Base-by-base conservation (phyloP, 2,113 vertebrate species). In the Hipposideros armiger region DNA sequence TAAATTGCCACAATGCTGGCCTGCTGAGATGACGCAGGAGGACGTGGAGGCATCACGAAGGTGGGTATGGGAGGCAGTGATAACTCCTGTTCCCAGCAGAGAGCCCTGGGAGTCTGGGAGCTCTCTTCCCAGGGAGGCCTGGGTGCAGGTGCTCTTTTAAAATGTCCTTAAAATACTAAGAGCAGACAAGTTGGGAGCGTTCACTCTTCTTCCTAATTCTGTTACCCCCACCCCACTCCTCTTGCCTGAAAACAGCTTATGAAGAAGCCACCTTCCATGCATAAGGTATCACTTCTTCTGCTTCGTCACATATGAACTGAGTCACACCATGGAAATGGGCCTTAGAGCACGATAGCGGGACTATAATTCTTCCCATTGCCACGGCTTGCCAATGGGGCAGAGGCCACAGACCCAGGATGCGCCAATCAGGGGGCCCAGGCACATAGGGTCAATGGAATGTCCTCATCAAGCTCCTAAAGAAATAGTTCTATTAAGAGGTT, bases 41-140 rank as follows among this genome's bases (percentile, higher is more conserved):
- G 56, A 14, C 2, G 40, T 4, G 11, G 45, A 66, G 66, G 28
- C 24, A 36, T 40, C 88, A 1, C 0, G 0, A 30, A 0, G 11
- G 50, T 22, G 40, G 11, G 0, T 7, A 3, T 0, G 40, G 45
- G 47, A 13, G 6, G n/a, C 0, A 7, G 67, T 3, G 22, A 60
- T 4, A 19, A 17, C 3, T 16, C 60, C 30, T 1, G 42, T 5
- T 22, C 15, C 40, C 50, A 24, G 40, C 78, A 17, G 45, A 50
- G 32, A 62, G 67, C 16, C 62, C 72, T 4, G 14, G 91, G 60
- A 8, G 42, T 14, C 64, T 47, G 3, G 3, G 73, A 30, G 64
- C 15, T 7, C 5, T 22, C 32, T 92, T 14, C 56, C 62, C 45
- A 10, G n/a, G 52, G 22, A 14, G 28, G 5, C 56, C 42, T 4